Base-by-base conservation (phyloP, 1,140 invertebrate genomes). In the Pseudachorutes palmiensis region DNA sequence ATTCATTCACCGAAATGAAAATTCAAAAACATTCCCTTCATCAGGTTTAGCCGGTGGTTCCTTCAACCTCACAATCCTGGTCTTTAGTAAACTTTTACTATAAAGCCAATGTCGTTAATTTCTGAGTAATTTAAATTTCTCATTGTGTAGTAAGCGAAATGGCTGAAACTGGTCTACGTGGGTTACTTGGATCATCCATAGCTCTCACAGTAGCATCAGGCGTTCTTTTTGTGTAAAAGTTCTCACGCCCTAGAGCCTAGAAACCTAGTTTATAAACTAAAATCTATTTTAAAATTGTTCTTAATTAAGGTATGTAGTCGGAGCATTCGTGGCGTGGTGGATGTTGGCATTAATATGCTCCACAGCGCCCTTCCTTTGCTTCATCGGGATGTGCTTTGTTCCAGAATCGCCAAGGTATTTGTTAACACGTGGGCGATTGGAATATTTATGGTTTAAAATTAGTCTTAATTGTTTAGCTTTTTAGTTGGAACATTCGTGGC, bases 61-160 rank as follows among this genome's bases (percentile, higher is more conserved):
- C 78, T 31, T 75, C 74, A 55, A 74, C 67, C 26, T 83, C 83
- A 0, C 80, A 84, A 68, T 93, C 91, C 75, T 87, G 87, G 0
- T 88, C 86, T 86, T 86, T 70, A 75, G 88, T 0, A 82, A 19
- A 16, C 24, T 55, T 55, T 26, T 22, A 55, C 5, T 55, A 16
- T 16, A 5, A 14, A 14, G 9, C 3, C 12, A 55, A 55, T 12
- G 9, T 55, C 24, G 24, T 55, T 55, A 88, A 73, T 84, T 55
- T 55, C 51, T 14, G 24, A 12, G 12, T 5, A 16, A n/a, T n/a
- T n/a, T n/a, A 26, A 9, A 16, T 55, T 55, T 55, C 24, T 14
- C 51, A 16, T 16, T 24, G n/a, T n/a, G n/a, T 55, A 22, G 41
- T 85, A 1, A 82, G 81, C 19, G 85, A 86, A 75, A 81, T 84